phyloP scores from a whole-genome alignment of 2,113 vertebrate genomes.

The Scatophagus argus region DNA sequence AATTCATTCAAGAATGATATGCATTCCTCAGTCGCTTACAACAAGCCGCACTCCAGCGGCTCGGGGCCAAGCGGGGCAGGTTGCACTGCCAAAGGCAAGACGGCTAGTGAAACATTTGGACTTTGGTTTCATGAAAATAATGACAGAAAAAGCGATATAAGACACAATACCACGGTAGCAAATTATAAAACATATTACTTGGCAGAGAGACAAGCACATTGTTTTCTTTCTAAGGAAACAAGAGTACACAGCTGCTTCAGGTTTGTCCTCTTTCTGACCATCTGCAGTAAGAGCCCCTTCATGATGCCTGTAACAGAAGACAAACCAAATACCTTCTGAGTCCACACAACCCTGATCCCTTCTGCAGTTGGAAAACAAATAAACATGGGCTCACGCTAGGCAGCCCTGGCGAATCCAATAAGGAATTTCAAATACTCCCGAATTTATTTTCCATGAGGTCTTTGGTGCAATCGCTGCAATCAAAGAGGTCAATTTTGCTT shows the following conservation, averaged over 20 bases:
- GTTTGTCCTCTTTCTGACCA: slow-evolving; percentile 68
- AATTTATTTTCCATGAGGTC: slow-evolving; percentile 84
- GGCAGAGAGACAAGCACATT: slow-evolving; percentile 48
- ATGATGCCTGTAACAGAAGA: slow-evolving; percentile 75
- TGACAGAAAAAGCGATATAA: slow-evolving; percentile 55
- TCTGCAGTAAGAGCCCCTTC: slow-evolving; percentile 72
- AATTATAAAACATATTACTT: slow-evolving; percentile 78
- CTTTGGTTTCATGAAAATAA: slow-evolving; percentile 57
- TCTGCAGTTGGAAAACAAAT: slow-evolving; percentile 78
- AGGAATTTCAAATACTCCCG: slow-evolving; percentile 77
- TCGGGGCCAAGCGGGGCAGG: slow-evolving; percentile 50
- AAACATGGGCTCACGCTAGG: slow-evolving; percentile 75
- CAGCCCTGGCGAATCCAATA: slow-evolving; percentile 65
- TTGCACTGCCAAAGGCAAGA: slow-evolving; percentile 48
- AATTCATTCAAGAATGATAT: slow-evolving; percentile 68
- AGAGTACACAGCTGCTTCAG: slow-evolving; percentile 70
- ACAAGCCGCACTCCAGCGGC: slow-evolving; percentile 34
- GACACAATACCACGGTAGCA: slow-evolving; percentile 59
- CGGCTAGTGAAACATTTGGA: slow-evolving; percentile 49
- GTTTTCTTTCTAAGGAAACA: slow-evolving; percentile 52
- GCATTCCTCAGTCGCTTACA: slow-evolving; percentile 53
- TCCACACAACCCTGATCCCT: slow-evolving; percentile 72
- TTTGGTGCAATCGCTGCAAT: slow-evolving; percentile 81
- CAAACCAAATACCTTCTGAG: slow-evolving; percentile 77
- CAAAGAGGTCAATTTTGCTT: slow-evolving; percentile 73